Evolutionary conservation across 2,888 invertebrate genomes (phyloP).

Genomic region (Erynnis tages): DNA sequence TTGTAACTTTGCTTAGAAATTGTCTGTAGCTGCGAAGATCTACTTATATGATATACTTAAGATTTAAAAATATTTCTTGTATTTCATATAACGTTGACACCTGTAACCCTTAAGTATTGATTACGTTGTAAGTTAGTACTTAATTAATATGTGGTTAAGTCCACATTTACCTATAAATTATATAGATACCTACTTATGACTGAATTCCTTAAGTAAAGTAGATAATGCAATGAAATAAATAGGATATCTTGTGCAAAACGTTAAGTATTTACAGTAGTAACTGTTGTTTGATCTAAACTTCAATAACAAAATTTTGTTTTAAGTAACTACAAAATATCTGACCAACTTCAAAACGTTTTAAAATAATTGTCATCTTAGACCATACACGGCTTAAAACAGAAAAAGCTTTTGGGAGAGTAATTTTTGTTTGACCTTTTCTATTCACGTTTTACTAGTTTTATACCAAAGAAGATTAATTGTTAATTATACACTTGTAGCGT

Average conservation of each 20-base stretch:
- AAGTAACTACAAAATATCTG: no score
- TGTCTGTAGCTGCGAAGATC: no score
- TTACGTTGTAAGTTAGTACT: conserved; percentile 7
- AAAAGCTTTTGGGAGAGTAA: conserved; percentile 1
- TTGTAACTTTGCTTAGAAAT: no score
- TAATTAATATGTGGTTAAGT: conserved; percentile 18
- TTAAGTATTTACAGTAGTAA: neutral
- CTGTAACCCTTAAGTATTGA: conserved; percentile 8
- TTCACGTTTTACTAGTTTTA: conserved; percentile 1
- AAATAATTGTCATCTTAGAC: no score
- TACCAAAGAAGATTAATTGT: neutral
- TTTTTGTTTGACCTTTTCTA: neutral
- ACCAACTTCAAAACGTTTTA: no score
- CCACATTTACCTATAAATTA: conserved; percentile 6
- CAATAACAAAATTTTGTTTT: no score
- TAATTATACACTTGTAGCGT: neutral
- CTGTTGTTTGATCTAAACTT: no score
- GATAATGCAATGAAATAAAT: conserved; percentile 5
- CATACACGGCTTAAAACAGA: neutral
- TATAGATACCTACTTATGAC: conserved; percentile 1
- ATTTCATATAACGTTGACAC: no score
- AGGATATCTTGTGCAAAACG: no score
- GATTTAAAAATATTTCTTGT: no score
- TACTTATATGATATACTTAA: no score
- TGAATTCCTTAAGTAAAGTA: conserved; percentile 16